Evolutionary conservation across 2,113 vertebrate species (phyloP).

Genomic region (Chloebia gouldiae): DNA sequence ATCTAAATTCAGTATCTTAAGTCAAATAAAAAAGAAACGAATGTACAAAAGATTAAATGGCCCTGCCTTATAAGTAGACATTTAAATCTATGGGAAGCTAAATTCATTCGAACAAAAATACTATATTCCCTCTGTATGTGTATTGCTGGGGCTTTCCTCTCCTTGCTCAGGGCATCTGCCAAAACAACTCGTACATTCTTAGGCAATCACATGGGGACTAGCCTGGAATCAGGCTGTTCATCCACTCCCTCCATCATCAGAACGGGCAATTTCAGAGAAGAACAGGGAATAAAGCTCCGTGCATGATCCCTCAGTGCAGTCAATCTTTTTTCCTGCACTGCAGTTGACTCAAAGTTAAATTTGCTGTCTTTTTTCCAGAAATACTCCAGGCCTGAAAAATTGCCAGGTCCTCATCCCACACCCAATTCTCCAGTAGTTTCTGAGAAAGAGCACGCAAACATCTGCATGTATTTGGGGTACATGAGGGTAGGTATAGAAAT

Average conservation of each 20-base stretch:
- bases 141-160: slow-evolving; percentile 57
- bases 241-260: slow-evolving; percentile 46
- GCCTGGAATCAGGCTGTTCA: slow-evolving; percentile 23
- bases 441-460: slow-evolving; percentile 59
- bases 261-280: slow-evolving; percentile 10
- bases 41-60: slow-evolving; percentile 55
- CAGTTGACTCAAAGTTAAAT: slow-evolving; percentile 2
- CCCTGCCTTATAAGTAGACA: slow-evolving; percentile 43
- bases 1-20: slow-evolving; percentile 64
- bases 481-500: slow-evolving; percentile 51
- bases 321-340: slow-evolving; percentile 19
- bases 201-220: slow-evolving; percentile 40
- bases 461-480: slow-evolving; percentile 55
- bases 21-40: slow-evolving; percentile 58
- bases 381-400: slow-evolving; percentile 55
- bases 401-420: slow-evolving; percentile 62
- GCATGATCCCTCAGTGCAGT: background rate
- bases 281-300: background rate
- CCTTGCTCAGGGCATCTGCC: slow-evolving; percentile 52
- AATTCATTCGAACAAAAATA: slow-evolving; percentile 48
- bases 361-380: slow-evolving; percentile 55
- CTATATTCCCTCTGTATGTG: slow-evolving; percentile 9
- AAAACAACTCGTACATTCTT: slow-evolving; percentile 47
- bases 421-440: slow-evolving; percentile 52
- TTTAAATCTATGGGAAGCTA: slow-evolving; percentile 66